Conservation (phyloP, 1,140 invertebrate species). For the Anastatus disparis region DNA sequence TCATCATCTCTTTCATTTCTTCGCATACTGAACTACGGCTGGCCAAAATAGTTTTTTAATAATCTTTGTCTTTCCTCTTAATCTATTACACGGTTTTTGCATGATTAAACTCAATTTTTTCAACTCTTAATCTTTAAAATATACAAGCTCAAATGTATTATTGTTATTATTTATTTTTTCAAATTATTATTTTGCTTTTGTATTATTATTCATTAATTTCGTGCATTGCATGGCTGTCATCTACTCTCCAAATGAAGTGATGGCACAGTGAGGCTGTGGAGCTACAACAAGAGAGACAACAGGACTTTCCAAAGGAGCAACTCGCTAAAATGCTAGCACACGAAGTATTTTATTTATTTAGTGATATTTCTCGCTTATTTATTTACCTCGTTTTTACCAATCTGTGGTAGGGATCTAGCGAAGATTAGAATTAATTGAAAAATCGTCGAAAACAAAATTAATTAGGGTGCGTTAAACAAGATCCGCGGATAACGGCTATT, state of each 20-base stretch:
- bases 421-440: conserved; percentile 32
- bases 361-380: conserved; percentile 46
- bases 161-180: conserved; percentile 43
- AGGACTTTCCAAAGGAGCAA: conserved; percentile 63
- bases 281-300: conserved; percentile 59
- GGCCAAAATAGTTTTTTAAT: conserved; percentile 1
- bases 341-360: conserved; percentile 51
- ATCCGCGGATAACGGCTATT: neutral
- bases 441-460: conserved; percentile 21
- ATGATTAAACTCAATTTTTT: conserved; percentile 21
- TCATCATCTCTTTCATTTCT: conserved; percentile 24
- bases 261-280: conserved; percentile 64
- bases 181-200: conserved; percentile 55
- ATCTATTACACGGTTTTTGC: conserved; percentile 17
- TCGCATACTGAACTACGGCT: neutral
- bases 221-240: conserved; percentile 65
- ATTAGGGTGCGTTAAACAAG: conserved; percentile 26
- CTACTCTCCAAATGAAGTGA: conserved; percentile 55
- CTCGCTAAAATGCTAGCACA: conserved; percentile 62
- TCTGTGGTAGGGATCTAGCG: conserved; percentile 41
- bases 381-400: conserved; percentile 45
- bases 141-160: conserved; percentile 24
- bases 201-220: conserved; percentile 63
- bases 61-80: conserved; percentile 8
- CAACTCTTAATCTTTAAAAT: conserved; percentile 14